Base-by-base conservation (phyloP, 2,797 vertebrate genomes). In the Sus cebifrons region DNA sequence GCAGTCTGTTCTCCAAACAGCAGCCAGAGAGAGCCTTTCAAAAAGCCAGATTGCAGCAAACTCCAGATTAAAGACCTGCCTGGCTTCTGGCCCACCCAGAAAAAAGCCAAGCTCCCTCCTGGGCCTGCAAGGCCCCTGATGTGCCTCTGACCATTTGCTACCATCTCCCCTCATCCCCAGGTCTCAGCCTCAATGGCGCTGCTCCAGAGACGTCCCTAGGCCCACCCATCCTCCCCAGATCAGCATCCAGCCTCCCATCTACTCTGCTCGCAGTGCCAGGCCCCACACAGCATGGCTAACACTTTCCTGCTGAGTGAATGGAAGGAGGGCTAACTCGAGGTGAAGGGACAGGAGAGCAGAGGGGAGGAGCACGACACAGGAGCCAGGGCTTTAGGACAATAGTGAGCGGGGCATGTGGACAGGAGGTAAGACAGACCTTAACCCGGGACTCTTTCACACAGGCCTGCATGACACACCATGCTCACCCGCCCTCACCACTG, bases 251-350 rank as follows among this genome's bases (percentile, higher is more conserved):
- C 68, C n/a, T 13, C 16, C 6, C 56, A 10, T 15, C 60, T 13
- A 40, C 74, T 5, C 40, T 4, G 29, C 74, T 7, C 32, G 8
- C 16, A 32, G 32, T 27, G 13, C 18, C 71, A 23, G 16, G 82
- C 25, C 32, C 52, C 3, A 1, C 21, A 5, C 25, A 1, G 9
- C n/a, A 23, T 4, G 0, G 20, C 58, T 40, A 23, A 73, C 17
- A 7, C 18, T 11, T 14, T 52, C 14, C 10, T 5, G 14, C 40
- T 6, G 23, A 70, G 12, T n/a, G 27, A 83, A 75, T 1, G n/a
- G 8, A 60, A 18, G 9, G 58, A 60, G 21, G 58, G 21, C 58
- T 0, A 11, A 8, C 58, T 60, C 9, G 58, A 60, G 21, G 7
- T 60, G 20, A 52, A 49, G 44, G 44, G 44, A 49, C 44, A 49